phyloP scores from a whole-genome alignment of 2,113 vertebrate genomes.

The Ascaphus truei region DNA sequence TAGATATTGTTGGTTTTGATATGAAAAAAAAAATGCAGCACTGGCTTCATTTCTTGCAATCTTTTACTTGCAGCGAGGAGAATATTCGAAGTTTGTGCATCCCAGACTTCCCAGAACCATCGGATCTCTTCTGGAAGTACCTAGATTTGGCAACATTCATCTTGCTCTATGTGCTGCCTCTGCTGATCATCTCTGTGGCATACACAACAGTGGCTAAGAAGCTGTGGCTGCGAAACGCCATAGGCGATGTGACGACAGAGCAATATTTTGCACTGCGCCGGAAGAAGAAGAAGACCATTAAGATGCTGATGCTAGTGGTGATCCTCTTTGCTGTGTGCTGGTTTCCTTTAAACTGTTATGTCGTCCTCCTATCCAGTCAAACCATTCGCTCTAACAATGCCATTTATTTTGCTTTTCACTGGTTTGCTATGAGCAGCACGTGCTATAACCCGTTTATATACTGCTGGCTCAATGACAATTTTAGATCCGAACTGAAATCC shows the following conservation, averaged over 20 bases:
- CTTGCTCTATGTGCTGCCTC: conserved; percentile 84
- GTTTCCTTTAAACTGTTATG: conserved; percentile 93
- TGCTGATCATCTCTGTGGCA: conserved; percentile 81
- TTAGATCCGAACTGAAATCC: conserved; percentile 77
- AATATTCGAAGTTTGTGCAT: conserved; percentile 79
- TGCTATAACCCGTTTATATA: conserved; percentile 97
- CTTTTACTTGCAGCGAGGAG: conserved; percentile 62
- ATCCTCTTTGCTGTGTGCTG: conserved; percentile 86
- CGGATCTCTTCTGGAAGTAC: conserved; percentile 90
- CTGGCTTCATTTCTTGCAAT: too few relatives aligned
- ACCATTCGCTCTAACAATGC: conserved; percentile 79
- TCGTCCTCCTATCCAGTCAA: conserved; percentile 86
- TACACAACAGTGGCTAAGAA: conserved; percentile 81
- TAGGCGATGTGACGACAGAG: conserved; percentile 81
- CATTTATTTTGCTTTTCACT: conserved; percentile 89
- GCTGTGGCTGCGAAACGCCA: conserved; percentile 80
- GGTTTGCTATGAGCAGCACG: conserved; percentile 92
- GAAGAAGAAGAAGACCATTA: conserved; percentile 82
- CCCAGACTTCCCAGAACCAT: conserved; percentile 86
- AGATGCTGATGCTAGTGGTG: conserved; percentile 90
- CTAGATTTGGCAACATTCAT: conserved; percentile 85
- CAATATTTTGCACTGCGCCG: conserved; percentile 77
- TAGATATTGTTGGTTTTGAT: too few relatives aligned
- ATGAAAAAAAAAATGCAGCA: too few relatives aligned
- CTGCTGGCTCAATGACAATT: conserved; percentile 90